These are phyloP conservation scores for Thymallus thymallus DNA, from an alignment of 2,113 vertebrate genomes.

Conservation along the genomic window DNA sequence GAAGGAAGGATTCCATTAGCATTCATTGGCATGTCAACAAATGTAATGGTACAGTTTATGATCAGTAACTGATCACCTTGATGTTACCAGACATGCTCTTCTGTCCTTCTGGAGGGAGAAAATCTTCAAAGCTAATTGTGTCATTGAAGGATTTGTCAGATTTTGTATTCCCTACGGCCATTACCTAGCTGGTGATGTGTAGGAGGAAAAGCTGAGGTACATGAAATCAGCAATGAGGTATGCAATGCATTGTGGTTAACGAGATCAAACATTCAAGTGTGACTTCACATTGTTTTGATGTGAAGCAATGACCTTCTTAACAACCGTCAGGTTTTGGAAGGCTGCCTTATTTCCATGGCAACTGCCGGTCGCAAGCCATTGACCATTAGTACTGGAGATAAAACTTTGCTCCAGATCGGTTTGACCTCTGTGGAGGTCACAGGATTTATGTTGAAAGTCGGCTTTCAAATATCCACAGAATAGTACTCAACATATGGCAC, in stretches of 20 bases:
- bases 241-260: slow-evolving; percentile 45
- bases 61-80: slow-evolving; percentile 5
- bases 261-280: slow-evolving; percentile 31
- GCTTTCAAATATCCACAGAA: not conserved
- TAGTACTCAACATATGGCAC: not conserved
- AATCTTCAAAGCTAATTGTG: not conserved
- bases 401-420: not conserved
- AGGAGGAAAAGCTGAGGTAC: slow-evolving; percentile 40
- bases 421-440: not conserved
- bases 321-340: slow-evolving; percentile 15
- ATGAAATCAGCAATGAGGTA: slow-evolving; percentile 58
- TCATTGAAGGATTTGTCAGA: not conserved
- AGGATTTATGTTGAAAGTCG: not conserved
- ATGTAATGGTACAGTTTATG: not conserved
- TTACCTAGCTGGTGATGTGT: slow-evolving; percentile 56
- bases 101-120: slow-evolving; percentile 49
- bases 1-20: not conserved
- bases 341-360: slow-evolving; percentile 22
- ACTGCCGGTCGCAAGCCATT: slow-evolving; percentile 14
- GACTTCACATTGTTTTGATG: slow-evolving; percentile 25
- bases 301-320: slow-evolving; percentile 23
- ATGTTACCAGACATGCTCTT: slow-evolving; percentile 43
- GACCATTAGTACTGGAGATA: slow-evolving; percentile 5
- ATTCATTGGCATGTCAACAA: slow-evolving; percentile 21
- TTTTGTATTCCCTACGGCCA: slow-evolving; percentile 16